Evolutionary conservation across 2,797 vertebrate genomes (phyloP), one percentile per base, ranked within the genome.

Genomic region (Pangasius macronema): DNA sequence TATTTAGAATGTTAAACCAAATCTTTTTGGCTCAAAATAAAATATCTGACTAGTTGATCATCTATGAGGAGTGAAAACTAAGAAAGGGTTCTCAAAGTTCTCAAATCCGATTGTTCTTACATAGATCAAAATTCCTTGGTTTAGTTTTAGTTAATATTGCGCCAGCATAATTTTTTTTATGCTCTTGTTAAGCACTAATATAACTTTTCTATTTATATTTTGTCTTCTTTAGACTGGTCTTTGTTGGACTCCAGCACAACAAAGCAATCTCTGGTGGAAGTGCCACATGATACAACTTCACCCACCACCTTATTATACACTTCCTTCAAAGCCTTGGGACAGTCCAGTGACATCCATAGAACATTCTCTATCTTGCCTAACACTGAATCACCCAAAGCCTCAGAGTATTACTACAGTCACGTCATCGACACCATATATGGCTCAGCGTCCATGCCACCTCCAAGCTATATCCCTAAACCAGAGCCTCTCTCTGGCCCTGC

Each of bases 261-360:
- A 88, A 91, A 90, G 39, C 86, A 87, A 79, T 90, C 92, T 91
- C 24, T 90, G 33, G 86, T 59, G 88, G 86, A 91, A 90, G 87
- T 82, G 86, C 83, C 89, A 90, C 92, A 90, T 85, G 85, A 93
- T 90, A 89, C 83, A 87, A 67, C 84, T 87, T 91, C 91, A 87
- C 90, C 91, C 82, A 91, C 92, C 30, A 87, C 93, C 90, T 94
- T 94, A 93, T 84, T 92, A 79, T 84, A 90, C 59, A 91, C 92
- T 49, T 87, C 89, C 89, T 61, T 92, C 24, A 81, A 90, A 91
- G 90, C 92, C 91, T 94, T 92, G 85, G 84, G 89, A 68, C 90
- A 85, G n/a, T 68, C 82, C 82, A 89, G 84, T 51, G 79, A 82
- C 13, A 88, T 86, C 72, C 59, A 83, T 36, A 65, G 59, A 39